A percentile compares a stretch with the other conserved stretches of the same genome.
phyloP scores from a whole-genome alignment of 2,113 vertebrate species.

The Phaetusa simplex region DNA sequence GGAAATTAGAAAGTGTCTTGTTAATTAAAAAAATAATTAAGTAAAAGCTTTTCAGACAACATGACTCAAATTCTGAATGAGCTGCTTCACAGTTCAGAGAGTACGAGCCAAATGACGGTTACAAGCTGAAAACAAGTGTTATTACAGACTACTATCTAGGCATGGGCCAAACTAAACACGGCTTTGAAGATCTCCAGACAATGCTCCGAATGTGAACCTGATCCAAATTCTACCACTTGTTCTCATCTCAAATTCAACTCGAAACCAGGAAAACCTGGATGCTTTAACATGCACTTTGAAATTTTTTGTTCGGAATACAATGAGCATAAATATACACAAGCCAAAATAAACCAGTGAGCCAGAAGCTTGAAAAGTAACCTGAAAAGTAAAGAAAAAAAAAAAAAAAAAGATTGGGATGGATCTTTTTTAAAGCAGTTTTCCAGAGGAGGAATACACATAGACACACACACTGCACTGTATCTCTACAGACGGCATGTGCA shows the following conservation, averaged over 20 bases:
- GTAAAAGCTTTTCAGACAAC: constrained; percentile 46
- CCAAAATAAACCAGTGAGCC: constrained; percentile 20
- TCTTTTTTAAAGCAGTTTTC: not conserved
- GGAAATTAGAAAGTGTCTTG: constrained; percentile 35
- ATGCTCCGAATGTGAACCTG: not conserved
- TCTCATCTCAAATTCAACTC: constrained; percentile 17
- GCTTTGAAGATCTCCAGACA: constrained; percentile 57
- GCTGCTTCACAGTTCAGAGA: not conserved
- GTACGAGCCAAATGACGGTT: constrained; percentile 5
- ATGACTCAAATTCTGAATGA: constrained; percentile 53
- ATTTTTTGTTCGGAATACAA: not conserved
- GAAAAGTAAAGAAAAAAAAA: not conserved
- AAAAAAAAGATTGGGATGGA: not conserved
- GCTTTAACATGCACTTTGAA: not conserved
- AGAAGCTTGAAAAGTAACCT: not conserved
- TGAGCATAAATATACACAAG: not conserved
- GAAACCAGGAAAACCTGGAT: constrained; percentile 32
- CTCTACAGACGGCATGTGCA: not conserved
- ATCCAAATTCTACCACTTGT: constrained; percentile 43
- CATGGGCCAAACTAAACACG: constrained; percentile 50
- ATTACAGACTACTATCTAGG: constrained; percentile 49
- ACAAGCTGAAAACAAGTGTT: constrained; percentile 42
- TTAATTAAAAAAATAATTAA: constrained; percentile 67
- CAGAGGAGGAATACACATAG: not conserved
- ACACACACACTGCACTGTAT: accelerated